Evolutionary conservation across 2,888 invertebrate genomes (phyloP), one percentile per base, ranked within the genome.

Genomic region (Apamea sordens): DNA sequence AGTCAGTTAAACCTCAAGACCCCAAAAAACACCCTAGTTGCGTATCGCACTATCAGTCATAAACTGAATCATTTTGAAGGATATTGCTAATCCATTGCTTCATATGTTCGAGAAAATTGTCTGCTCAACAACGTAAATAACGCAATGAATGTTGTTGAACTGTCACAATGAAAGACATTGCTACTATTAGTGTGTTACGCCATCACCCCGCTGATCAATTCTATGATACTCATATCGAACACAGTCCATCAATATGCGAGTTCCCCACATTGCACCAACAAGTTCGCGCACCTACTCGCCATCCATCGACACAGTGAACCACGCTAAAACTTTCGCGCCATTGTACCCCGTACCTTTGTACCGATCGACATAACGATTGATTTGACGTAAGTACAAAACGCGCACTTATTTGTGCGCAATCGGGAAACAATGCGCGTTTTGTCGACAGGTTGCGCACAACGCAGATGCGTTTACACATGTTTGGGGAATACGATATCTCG

Each of bases 291-390:
- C 41, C 63, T 32, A 76, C 50, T 72, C 15, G 65, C 71, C 73
- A 77, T 53, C 21, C 76, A n/a, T 70, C 21, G 82, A 13, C 1
- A 0, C 91, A 79, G 91, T 95, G 91, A 92, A 92, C 94, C 91
- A 80, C 89, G 89, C 90, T 93, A 92, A 94, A 95, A 95, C 91
- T 93, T 92, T 91, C 85, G 89, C 80, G 88, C 93, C 91, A 93
- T 95, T 95, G 94, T 94, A 90, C 91, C 82, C 86, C 88, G 89
- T 89, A 93, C 92, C 94, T 93, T 95, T 96, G 95, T 95, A 94
- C 94, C 93, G 93, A 91, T 93, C 93, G 93, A 93, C 94, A 94
- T 94, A 93, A 93, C 95, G 95, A 95, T 95, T 95, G 96, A 95
- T 95, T 94, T 92, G 92, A 93, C 93, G 93, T 83, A 68, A 80